Base-by-base conservation (phyloP, 2,797 vertebrate species). In the Yasuhikotakia modesta region DNA sequence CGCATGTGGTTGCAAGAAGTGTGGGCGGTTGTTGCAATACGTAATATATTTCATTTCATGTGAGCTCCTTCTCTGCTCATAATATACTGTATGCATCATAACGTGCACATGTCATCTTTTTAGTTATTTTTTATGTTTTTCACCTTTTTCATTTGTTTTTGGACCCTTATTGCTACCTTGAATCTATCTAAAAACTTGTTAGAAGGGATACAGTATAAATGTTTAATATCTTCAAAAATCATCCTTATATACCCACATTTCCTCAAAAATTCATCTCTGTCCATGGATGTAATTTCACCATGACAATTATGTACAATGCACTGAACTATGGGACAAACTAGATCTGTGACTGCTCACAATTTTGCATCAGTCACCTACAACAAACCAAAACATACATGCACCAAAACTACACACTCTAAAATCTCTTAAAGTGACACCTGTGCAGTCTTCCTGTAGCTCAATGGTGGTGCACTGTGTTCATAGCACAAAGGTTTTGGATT, bases 241-340 rank as follows among this genome's bases (percentile, higher is more conserved):
- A 61, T 27, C 43, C 10, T 13, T 77, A 69, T 39, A 52, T 64
- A n/a, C n/a, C 50, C 11, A 21, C 4, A 55, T 71, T 22, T 55
- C 58, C 61, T 53, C 60, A 46, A 55, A 64, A 78, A 55, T 71
- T 35, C 53, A 71, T 70, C 70, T 22, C 46, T 71, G 58, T 45
- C 60, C 35, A 55, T 71, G 69, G 35, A 79, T 12, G 17, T 32
- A 68, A 65, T 73, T 74, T 61, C 22, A 22, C 11, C 14, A 61
- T 7, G 22, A 82, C 76, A 83, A 85, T 85, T 79, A 83, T 63
- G 58, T 46, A 70, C 46, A 76, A 48, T 24, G 60, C 76, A 76
- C 24, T 79, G 64, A 81, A 81, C 63, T 68, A 70, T 45, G 32
- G n/a, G n/a, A n/a, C n/a, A n/a, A n/a, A n/a, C n/a, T n/a, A 57